A percentile compares a stretch with the other conserved stretches of the same genome.
Conservation (phyloP, 2,113 vertebrate species). For the Aegypius monachus region DNA sequence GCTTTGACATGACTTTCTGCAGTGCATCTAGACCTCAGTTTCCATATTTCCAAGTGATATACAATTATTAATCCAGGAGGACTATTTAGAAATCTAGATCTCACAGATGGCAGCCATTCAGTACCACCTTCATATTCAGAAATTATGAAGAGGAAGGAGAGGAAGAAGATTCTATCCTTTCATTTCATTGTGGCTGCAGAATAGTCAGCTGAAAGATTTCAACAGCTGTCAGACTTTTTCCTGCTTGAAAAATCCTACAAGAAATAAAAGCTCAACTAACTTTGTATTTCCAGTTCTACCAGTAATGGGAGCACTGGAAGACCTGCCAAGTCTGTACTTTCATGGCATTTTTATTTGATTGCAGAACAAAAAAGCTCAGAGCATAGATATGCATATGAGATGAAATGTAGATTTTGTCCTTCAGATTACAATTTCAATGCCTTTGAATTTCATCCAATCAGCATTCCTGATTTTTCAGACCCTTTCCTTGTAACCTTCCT, state of each 20-base stretch:
- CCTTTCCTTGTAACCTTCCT: not conserved
- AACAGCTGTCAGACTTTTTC: not conserved
- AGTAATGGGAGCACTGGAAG: not conserved
- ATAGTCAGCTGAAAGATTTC: not conserved
- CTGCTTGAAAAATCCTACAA: not conserved
- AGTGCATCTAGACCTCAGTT: not conserved
- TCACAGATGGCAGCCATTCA: not conserved
- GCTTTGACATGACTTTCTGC: not conserved
- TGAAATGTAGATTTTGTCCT: not conserved
- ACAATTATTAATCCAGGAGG: not conserved
- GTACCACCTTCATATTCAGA: not conserved
- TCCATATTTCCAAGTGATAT: not conserved
- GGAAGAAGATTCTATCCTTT: not conserved
- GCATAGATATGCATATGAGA: not conserved
- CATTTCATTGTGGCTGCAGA: not conserved
- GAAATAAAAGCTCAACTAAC: not conserved
- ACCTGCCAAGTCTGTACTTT: not conserved
- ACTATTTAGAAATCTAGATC: not conserved
- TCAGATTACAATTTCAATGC: not conserved
- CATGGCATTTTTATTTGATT: not conserved
- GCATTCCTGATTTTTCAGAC: not conserved
- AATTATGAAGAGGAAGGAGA: not conserved
- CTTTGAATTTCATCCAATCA: not conserved
- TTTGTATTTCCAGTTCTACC: not conserved
- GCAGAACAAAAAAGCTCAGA: not conserved